phyloP scores from a whole-genome alignment of 2,113 vertebrate species.

The Daphoenositta chrysoptera region DNA sequence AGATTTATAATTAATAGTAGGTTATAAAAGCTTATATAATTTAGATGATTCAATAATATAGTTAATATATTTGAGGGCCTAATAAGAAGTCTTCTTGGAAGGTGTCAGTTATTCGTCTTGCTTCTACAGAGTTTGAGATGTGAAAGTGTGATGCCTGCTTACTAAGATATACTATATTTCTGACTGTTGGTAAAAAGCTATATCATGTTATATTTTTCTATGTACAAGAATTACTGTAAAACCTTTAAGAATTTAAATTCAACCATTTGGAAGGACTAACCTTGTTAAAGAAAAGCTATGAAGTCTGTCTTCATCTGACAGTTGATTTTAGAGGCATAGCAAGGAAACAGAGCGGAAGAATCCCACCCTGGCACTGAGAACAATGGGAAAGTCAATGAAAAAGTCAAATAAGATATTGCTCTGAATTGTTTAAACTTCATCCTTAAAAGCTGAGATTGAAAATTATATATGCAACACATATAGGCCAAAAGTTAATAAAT shows the following conservation, averaged over 20 bases:
- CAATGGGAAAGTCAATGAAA: neutral
- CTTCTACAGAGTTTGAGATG: neutral
- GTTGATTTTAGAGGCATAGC: neutral
- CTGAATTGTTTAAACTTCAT: neutral
- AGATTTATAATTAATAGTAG: neutral
- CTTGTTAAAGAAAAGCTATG: neutral
- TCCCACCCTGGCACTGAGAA: neutral
- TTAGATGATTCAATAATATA: neutral
- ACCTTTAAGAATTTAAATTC: neutral
- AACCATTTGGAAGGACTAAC: neutral
- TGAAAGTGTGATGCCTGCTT: neutral
- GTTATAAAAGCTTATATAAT: neutral
- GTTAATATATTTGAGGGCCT: neutral
- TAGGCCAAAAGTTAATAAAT: neutral
- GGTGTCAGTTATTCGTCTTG: neutral
- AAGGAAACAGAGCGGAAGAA: neutral
- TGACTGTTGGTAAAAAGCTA: neutral
- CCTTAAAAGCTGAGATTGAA: neutral
- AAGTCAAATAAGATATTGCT: neutral
- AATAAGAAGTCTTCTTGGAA: neutral
- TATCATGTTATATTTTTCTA: neutral
- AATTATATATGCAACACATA: neutral
- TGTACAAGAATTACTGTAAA: neutral
- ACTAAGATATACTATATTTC: neutral
- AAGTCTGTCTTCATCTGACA: neutral